Evolutionary conservation across 2,113 vertebrate genomes (phyloP).

Genomic region (Drymodes brunneopygia): DNA sequence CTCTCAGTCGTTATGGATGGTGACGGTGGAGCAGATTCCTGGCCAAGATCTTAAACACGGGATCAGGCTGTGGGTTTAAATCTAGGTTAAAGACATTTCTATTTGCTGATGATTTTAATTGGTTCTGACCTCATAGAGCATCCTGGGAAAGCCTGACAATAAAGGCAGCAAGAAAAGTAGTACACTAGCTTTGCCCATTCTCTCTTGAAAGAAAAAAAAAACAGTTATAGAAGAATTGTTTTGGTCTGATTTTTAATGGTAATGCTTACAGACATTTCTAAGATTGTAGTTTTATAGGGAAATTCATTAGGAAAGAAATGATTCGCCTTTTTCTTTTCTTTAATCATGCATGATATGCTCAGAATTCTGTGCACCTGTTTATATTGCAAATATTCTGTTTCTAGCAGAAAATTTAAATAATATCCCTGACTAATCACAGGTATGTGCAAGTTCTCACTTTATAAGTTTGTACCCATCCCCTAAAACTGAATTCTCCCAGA

Average conservation of each 20-base stretch:
- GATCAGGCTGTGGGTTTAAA: constrained; percentile 25
- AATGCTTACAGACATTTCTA: neutral
- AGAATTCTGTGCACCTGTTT: neutral
- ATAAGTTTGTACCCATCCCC: neutral
- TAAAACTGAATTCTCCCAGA: neutral
- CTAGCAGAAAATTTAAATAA: neutral
- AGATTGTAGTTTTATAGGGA: neutral
- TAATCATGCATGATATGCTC: neutral
- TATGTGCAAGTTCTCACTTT: neutral
- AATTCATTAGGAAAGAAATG: neutral
- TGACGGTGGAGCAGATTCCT: constrained; percentile 39
- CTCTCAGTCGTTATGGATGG: constrained; percentile 30
- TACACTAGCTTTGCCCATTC: neutral
- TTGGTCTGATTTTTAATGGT: neutral
- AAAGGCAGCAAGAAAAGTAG: neutral
- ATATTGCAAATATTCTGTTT: neutral
- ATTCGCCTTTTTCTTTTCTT: neutral
- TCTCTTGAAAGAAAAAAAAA: neutral
- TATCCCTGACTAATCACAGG: neutral
- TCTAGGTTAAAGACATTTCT: constrained; percentile 40
- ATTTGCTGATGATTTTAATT: constrained; percentile 39
- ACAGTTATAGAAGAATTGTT: neutral
- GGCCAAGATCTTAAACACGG: constrained; percentile 20
- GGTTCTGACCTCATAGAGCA: neutral
- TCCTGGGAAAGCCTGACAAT: neutral